Base-by-base conservation (phyloP, 2,888 invertebrate species). In the Frankliniella fusca region DNA sequence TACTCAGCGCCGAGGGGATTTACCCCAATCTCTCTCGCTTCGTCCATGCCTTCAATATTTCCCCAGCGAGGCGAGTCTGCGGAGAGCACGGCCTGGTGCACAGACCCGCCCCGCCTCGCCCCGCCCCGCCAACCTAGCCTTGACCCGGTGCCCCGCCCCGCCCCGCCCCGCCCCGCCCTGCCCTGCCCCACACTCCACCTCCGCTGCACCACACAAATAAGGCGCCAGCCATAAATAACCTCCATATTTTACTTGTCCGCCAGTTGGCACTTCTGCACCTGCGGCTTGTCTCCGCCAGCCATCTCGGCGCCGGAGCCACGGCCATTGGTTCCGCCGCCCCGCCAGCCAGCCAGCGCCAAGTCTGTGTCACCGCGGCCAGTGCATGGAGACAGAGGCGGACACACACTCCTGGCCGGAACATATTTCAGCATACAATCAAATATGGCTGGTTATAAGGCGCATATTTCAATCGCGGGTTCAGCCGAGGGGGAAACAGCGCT, bases 131-230 rank as follows among this genome's bases (percentile, higher is more conserved):
- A n/a, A n/a, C 54, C 12, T 12, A 9, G 54, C 54, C 54, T 54
- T 54, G 54, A 18, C 61, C 15, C 20, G 18, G 18, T 61, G n/a
- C 61, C 61, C n/a, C 61, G 61, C 20, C 54, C 54, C 54, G 54
- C 54, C 61, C 61, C 23, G 70, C 27, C 70, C n/a, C 70, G 70
- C 70, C n/a, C 70, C 65, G 65, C 65, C 20, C 65, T n/a, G 65
- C 65, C 15, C 65, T n/a, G 65, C n/a, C 65, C 65, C n/a, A 9
- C 20, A 65, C 65, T 11, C 70, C 70, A 50, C 50, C 50, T 9
- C 70, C n/a, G 70, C 23, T 76, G 70, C 70, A 76, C 70, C 70
- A 76, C 70, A 76, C 70, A 76, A 76, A 76, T 76, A 76, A 76
- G 70, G 70, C 23, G 27, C 7, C 23, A 27, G 23, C 70, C 70